Evolutionary conservation across 2,797 vertebrate species (phyloP), one percentile per base, ranked within the genome.

Genomic region (Scolopax bukidnonensis): DNA sequence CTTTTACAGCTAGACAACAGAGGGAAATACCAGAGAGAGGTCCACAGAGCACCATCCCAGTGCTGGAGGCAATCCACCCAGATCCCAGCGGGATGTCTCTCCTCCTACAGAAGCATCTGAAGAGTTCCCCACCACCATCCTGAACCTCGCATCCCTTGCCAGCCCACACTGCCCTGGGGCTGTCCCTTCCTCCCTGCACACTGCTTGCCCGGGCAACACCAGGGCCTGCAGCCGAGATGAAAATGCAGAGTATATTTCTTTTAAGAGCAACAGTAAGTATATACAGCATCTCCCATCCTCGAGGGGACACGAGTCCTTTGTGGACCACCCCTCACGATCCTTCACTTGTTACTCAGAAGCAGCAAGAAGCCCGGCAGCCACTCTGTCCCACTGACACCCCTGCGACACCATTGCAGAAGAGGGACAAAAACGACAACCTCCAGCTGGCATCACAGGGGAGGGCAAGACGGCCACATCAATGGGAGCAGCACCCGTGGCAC

Each of bases 81-180:
- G 61, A 68, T 12, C n/a, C 57, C 61, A 71, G 30, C 0, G 0
- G 45, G 41, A 65, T 1, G 0, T 45, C 30, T 69, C 30, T 30
- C 8, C 8, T 95, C 20, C 47, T 5, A 1, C 0, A 2, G 36
- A 28, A 33, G 6, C 13, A 51, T 19, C 43, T 5, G 3, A 48
- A n/a, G 51, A 63, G 47, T 14, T 75, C 36, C 15, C 24, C 41
- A 51, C 27, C 41, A 57, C 53, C 41, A 47, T 25, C 50, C n/a
- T 60, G 54, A 57, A 53, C 8, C 12, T 23, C 25, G 0, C 11
- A 41, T 18, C 19, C 21, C 10, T 45, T 7, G 0, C 7, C 54
- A 84, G 43, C 28, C 53, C 57, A 65, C 1, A 1, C 32, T 41
- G 47, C 33, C 36, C 59, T 1, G 0, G 11, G 41, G 41, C 10